These are phyloP conservation scores for Leuctra nigra DNA, from an alignment of 2,888 invertebrate species.

Conservation along the genomic window DNA sequence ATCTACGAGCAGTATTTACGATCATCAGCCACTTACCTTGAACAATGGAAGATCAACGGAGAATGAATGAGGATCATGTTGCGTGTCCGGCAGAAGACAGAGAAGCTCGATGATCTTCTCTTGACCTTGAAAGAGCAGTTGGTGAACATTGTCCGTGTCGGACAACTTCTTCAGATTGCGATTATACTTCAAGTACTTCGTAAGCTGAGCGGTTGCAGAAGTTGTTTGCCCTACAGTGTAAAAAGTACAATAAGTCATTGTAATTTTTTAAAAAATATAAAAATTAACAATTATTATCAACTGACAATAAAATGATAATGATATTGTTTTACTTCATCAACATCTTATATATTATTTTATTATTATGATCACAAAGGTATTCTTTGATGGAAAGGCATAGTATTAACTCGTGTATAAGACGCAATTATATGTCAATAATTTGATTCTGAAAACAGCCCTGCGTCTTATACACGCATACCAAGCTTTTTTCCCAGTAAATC, in stretches of 20 bases:
- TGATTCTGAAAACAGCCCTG: too few relatives aligned
- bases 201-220: conserved; percentile 34
- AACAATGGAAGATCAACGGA: conserved; percentile 57
- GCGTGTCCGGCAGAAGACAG: conserved; percentile 48
- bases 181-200: conserved; percentile 39
- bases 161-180: conserved; percentile 44
- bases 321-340: too few relatives aligned
- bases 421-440: too few relatives aligned
- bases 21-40: conserved; percentile 47
- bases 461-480: too few relatives aligned
- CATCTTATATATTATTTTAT: too few relatives aligned
- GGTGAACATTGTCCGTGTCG: conserved; percentile 37
- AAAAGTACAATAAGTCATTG: too few relatives aligned
- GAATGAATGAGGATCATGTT: conserved; percentile 61
- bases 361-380: too few relatives aligned
- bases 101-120: conserved; percentile 45
- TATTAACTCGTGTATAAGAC: neutral
- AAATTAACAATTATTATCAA: too few relatives aligned
- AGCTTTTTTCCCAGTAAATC: too few relatives aligned
- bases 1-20: too few relatives aligned
- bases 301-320: too few relatives aligned
- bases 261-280: too few relatives aligned
- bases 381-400: neutral
- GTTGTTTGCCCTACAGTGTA: conserved; percentile 28
- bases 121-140: conserved; percentile 35